Evolutionary conservation across 2,888 invertebrate genomes (phyloP).

Genomic region (Drosophila quinaria): DNA sequence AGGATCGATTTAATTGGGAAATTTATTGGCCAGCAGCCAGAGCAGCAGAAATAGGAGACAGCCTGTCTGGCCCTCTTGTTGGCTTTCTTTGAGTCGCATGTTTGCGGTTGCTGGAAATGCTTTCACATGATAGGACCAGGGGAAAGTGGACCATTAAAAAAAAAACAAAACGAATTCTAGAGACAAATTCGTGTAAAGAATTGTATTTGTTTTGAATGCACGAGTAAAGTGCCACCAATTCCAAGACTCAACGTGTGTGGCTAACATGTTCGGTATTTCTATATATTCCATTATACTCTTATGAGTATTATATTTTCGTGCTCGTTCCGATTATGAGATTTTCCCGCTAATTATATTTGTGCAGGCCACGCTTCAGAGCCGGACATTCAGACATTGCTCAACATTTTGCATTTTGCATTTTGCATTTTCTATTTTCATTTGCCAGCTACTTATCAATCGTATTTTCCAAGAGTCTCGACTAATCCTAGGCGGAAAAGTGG

Average conservation of each 20-base stretch:
- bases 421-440: conserved; percentile 4
- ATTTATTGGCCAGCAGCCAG: conserved; percentile 77
- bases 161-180: conserved; percentile 29
- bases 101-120: conserved; percentile 77
- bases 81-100: conserved; percentile 70
- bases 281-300: conserved; percentile 10
- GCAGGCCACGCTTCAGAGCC: conserved; percentile 47
- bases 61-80: conserved; percentile 72
- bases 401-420: conserved; percentile 20
- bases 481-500: conserved; percentile 79
- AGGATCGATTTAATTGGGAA: conserved; percentile 83
- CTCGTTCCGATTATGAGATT: conserved; percentile 54
- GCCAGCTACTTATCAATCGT: conserved; percentile 43
- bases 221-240: conserved; percentile 55
- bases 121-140: conserved; percentile 45
- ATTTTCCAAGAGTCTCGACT: conserved; percentile 64
- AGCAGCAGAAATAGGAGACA: conserved; percentile 59
- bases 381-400: conserved; percentile 61
- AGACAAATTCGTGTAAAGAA: conserved; percentile 69
- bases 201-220: conserved; percentile 45
- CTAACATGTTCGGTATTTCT: conserved; percentile 59
- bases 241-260: conserved; percentile 68
- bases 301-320: conserved; percentile 7
- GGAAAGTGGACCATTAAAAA: conserved; percentile 39
- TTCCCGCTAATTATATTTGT: conserved; percentile 71